Base-by-base conservation (phyloP, 2,797 vertebrate species). In the Threskiornis aethiopicus region DNA sequence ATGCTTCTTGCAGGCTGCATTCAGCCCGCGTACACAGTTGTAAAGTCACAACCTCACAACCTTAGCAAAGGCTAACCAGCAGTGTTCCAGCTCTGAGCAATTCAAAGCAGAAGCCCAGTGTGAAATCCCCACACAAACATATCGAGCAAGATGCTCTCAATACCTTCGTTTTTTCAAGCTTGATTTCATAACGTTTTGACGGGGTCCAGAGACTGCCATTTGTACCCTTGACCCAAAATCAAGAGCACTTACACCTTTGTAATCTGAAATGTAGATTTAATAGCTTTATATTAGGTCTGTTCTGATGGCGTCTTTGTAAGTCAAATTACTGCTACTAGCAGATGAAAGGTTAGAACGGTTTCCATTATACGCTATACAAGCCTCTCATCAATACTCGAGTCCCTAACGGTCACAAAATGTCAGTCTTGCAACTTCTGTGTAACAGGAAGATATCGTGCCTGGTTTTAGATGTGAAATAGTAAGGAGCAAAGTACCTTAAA, bases 171-270 rank as follows among this genome's bases (percentile, higher is more conserved):
- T 88, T 52, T 16, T 31, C 61, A 78, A 29, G 28, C 5, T 51
- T 51, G 19, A 33, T 54, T 86, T 66, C 37, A 9, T 1, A 85
- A 42, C 0, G 0, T 16, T 86, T 67, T 41, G 47, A 59, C 1
- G 9, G 31, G 17, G 31, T 66, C 17, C 59, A 77, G 42, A 39
- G 31, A 39, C 15, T 62, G 26, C 12, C 17, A 33, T 17, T 49
- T 37, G 49, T 37, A 79, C 6, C 54, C 33, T 20, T 41, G 25
- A 51, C 33, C 42, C 47, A 54, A 33, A 42, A 62, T 29, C 42
- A 76, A 67, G 20, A 85, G 19, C 25, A 64, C 25, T 62, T 24
- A 17, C 11, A 19, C 33, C 54, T 49, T 39, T 87, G 33, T 13
- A 11, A 71, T 73, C 35, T 6, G 11, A 54, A 16, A 65, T 31